Base-by-base conservation (phyloP, 2,797 vertebrate genomes). In the Tragopan temminckii region DNA sequence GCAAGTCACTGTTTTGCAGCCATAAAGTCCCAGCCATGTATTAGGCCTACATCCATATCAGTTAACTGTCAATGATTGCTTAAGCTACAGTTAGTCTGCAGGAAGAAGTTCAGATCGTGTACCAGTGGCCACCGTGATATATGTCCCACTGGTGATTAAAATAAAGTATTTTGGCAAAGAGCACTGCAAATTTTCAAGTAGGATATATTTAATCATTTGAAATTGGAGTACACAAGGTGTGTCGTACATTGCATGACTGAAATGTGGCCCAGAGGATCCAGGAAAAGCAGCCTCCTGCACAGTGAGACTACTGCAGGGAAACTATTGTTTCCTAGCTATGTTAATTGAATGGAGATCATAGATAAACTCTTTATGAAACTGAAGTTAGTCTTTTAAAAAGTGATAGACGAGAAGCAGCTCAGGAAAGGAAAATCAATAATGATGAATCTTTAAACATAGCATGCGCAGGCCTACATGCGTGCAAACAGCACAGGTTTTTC, bases 111-210 rank as follows among this genome's bases (percentile, higher is more conserved):
- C 71, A 79, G 43, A 69, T 63, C 59, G 69, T 16, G 8, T 13
- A 29, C 20, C 70, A 45, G 57, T 18, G 42, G 85, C 71, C 45
- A 55, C 63, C 35, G 29, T 12, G 45, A 27, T 69, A 21, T 69
- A 57, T 48, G 78, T 77, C 42, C 53, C 80, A 57, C 43, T 68
- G n/a, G 42, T 61, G 57, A 88, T 43, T 79, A 84, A 84, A 88
- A 69, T 23, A 7, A 58, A 25, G 1, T 5, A 55, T 75, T 92
- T 94, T 76, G 55, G 53, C 85, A 95, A 84, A 77, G 17, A n/a
- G 36, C 35, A 36, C 50, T 18, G 24, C 52, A 87, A 85, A 80
- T 3, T 29, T 71, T 70, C 52, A 36, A 62, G 17, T 31, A 29
- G 53, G 43, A 83, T 40, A 81, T 71, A 59, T 50, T 90, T 90